A percentile compares a stretch with the other conserved stretches of the same genome.
Conservation (phyloP, 1,140 invertebrate species). For the Zaprionus nigranus region DNA sequence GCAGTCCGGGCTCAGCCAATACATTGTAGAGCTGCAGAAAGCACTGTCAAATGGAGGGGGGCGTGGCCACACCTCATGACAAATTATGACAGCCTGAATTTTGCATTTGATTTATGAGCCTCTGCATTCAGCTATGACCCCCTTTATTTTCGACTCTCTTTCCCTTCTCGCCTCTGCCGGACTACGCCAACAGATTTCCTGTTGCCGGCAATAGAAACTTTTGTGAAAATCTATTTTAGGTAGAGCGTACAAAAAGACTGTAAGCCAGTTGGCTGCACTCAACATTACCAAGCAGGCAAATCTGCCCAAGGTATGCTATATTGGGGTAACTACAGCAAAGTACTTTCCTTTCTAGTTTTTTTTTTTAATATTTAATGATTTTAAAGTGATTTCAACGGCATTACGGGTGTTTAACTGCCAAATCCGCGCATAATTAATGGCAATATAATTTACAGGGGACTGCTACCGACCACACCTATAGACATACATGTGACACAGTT, state of each 20-base stretch:
- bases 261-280: background rate
- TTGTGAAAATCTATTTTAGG: constrained; percentile 7
- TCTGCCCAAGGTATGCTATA: background rate
- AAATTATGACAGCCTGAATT: constrained; percentile 78
- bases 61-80: constrained; percentile 65
- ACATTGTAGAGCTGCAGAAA: constrained; percentile 2
- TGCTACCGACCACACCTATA: constrained; percentile 15
- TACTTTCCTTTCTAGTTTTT: constrained; percentile 27
- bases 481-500: background rate
- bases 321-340: background rate
- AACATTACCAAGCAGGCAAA: background rate
- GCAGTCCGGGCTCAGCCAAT: constrained; percentile 5
- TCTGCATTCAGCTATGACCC: constrained; percentile 69
- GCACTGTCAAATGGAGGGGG: constrained; percentile 48
- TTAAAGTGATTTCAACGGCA: constrained; percentile 77
- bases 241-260: background rate
- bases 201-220: constrained; percentile 25
- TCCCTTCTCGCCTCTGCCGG: constrained; percentile 5
- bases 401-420: constrained; percentile 65
- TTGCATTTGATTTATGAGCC: constrained; percentile 70
- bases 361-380: constrained; percentile 62
- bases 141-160: constrained; percentile 35
- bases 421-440: constrained; percentile 76
- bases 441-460: constrained; percentile 68
- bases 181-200: constrained; percentile 51